Percentiles rank a stretch among this genome's conserved stretches.
Evolutionary conservation across 2,888 invertebrate genomes (phyloP).

Genomic region (Ethmia dodecea): DNA sequence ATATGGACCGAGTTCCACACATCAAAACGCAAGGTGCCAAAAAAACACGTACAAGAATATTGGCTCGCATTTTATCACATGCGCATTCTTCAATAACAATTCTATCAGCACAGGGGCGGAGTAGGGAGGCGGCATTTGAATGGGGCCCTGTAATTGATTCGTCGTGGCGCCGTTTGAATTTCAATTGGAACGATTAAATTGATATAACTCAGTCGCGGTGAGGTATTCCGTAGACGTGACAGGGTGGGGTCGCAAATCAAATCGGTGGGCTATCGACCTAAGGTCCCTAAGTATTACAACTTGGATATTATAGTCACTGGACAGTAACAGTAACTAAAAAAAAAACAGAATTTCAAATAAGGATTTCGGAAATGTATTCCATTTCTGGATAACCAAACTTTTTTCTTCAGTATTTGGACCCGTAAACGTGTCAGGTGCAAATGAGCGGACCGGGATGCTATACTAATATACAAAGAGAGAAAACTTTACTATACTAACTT

Average conservation of each 20-base stretch:
- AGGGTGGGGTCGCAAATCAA: constrained; percentile 40
- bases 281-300: too few species aligned
- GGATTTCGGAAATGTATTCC: too few species aligned
- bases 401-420: too few species aligned
- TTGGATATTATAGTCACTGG: too few species aligned
- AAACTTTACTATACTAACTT: too few species aligned
- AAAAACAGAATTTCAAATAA: too few species aligned
- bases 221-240: constrained; percentile 28
- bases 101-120: constrained; percentile 51
- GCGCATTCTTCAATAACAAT: constrained; percentile 72
- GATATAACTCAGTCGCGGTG: constrained; percentile 52
- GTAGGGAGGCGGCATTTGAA: constrained; percentile 62
- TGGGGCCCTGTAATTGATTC: constrained; percentile 60
- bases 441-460: too few species aligned
- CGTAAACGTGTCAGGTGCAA: too few species aligned
- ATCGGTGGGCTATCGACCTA: constrained; percentile 22
- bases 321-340: too few species aligned
- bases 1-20: too few species aligned
- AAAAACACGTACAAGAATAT: constrained; percentile 39
- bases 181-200: constrained; percentile 71
- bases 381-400: too few species aligned
- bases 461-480: too few species aligned
- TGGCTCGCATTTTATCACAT: constrained; percentile 69
- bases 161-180: constrained; percentile 63
- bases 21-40: constrained; percentile 2